These are phyloP conservation scores for Falco rusticolus DNA, from an alignment of 2,797 vertebrate species.

Conservation along the genomic window DNA sequence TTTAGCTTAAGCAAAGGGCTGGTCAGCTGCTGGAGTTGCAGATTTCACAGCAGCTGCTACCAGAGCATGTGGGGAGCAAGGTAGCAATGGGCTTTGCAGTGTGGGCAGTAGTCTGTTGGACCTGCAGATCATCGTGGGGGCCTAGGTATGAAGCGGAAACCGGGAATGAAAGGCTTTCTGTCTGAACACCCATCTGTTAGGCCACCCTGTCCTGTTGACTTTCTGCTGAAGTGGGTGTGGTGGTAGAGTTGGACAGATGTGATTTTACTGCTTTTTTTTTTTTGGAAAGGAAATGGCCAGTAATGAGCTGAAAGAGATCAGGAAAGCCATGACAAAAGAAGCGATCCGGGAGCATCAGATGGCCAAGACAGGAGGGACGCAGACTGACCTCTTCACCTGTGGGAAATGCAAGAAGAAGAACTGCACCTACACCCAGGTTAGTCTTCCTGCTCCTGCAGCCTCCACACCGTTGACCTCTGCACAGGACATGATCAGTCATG, in stretches of 20 bases:
- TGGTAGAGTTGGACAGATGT: background rate
- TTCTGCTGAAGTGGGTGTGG: background rate
- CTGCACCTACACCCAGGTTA: slow-evolving; percentile 94
- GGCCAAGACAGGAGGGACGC: slow-evolving; percentile 90
- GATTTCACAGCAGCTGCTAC: background rate
- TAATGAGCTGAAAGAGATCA: slow-evolving; percentile 93
- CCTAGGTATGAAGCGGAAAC: background rate
- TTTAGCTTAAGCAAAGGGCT: background rate
- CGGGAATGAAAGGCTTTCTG: background rate
- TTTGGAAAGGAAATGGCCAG: slow-evolving; percentile 92
- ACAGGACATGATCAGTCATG: accelerated
- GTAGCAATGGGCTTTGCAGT: background rate
- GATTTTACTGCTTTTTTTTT: background rate
- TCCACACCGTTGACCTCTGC: background rate
- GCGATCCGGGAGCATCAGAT: slow-evolving; percentile 97
- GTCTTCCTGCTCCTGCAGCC: background rate
- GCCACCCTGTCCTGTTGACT: background rate
- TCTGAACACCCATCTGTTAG: background rate
- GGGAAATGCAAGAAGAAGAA: slow-evolving; percentile 92
- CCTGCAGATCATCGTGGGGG: background rate
- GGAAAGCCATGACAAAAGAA: slow-evolving; percentile 94
- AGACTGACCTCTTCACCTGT: slow-evolving; percentile 94
- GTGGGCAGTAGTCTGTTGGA: background rate
- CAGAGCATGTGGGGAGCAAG: background rate
- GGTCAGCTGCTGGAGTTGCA: background rate